phyloP scores from a whole-genome alignment of 2,113 vertebrate species.

The Aptenodytes forsteri region DNA sequence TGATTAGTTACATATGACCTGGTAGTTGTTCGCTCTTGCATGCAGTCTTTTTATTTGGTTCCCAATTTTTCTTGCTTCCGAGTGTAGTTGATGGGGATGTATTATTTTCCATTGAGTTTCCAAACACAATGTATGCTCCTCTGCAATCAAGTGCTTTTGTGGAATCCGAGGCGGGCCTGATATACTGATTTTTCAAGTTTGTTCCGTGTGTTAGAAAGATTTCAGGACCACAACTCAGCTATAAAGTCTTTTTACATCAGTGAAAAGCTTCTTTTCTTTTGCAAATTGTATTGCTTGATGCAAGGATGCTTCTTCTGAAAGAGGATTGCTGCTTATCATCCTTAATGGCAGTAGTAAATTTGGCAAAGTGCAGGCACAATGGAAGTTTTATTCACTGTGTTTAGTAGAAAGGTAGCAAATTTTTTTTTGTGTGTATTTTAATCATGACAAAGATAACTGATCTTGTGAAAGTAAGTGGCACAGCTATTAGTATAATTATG shows the following conservation, averaged over 20 bases:
- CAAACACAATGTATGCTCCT: background rate
- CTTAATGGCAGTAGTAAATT: background rate
- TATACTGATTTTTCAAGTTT: background rate
- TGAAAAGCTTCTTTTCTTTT: constrained; percentile 15
- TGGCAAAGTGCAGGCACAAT: background rate
- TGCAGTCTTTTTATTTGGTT: background rate
- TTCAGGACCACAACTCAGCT: background rate
- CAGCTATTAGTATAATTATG: constrained; percentile 8
- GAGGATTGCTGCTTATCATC: background rate
- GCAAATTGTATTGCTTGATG: background rate
- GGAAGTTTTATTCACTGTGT: background rate
- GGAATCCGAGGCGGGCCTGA: background rate
- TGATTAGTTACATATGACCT: background rate
- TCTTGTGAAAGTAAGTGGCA: background rate
- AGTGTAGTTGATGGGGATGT: background rate
- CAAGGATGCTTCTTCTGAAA: background rate
- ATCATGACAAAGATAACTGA: background rate
- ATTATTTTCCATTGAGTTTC: background rate
- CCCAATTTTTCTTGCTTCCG: background rate
- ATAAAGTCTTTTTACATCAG: background rate
- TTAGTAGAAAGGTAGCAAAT: background rate
- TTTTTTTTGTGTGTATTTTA: background rate
- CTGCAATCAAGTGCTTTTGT: constrained; percentile 41
- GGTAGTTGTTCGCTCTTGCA: background rate
- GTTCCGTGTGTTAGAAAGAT: background rate